phyloP scores from a whole-genome alignment of 2,888 invertebrate species.

The Cerastis rubricosa region DNA sequence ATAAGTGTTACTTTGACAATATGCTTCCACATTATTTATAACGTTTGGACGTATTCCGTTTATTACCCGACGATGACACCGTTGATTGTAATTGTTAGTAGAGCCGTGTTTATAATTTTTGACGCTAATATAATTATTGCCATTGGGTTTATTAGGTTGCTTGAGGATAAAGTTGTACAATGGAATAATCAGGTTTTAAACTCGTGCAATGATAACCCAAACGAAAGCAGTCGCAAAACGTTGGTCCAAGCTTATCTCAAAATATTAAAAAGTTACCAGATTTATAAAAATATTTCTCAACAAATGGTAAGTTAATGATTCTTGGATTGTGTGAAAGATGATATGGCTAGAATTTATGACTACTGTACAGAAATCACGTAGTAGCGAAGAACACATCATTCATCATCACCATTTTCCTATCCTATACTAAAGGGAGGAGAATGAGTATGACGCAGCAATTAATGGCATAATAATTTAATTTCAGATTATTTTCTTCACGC shows the following conservation, averaged over 20 bases:
- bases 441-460: too few relatives aligned
- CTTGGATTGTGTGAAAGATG: too few relatives aligned
- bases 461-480: not conserved
- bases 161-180: slow-evolving; percentile 2
- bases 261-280: slow-evolving; percentile 7
- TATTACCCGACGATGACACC: too few relatives aligned
- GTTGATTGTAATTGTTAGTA: too few relatives aligned
- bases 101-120: not conserved
- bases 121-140: slow-evolving; percentile 1
- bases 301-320: not conserved
- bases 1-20: not conserved
- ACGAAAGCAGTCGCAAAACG: not conserved
- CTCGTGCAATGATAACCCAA: not conserved
- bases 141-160: slow-evolving; percentile 6
- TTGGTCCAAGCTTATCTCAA: slow-evolving; percentile 7
- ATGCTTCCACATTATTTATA: not conserved
- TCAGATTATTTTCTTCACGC: slow-evolving; percentile 11
- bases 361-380: too few relatives aligned
- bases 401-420: too few relatives aligned
- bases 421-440: too few relatives aligned
- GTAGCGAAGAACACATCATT: too few relatives aligned
- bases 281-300: slow-evolving; percentile 4
- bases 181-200: slow-evolving; percentile 7
- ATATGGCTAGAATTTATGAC: too few relatives aligned
- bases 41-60: too few relatives aligned